Evolutionary conservation across 1,140 invertebrate species (phyloP).

Genomic region (Drosophila chauvacae): DNA sequence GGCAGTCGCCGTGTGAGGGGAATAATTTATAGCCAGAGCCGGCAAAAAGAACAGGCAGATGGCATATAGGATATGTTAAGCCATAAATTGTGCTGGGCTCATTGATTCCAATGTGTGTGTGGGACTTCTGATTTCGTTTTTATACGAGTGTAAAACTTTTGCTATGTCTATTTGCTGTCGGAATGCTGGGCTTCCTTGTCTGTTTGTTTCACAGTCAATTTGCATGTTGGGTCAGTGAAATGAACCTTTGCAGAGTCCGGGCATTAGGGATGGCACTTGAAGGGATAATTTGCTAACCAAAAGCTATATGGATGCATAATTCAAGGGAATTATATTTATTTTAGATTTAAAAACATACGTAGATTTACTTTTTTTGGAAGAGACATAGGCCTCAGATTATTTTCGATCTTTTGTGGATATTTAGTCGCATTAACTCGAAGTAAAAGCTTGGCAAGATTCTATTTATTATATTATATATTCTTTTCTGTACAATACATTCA

Average conservation of each 20-base stretch:
- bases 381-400: not conserved
- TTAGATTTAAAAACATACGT: too few relatives aligned
- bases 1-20: slow-evolving; percentile 7
- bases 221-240: slow-evolving; percentile 42
- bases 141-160: slow-evolving; percentile 47
- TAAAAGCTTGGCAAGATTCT: not conserved
- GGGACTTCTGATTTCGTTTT: slow-evolving; percentile 67
- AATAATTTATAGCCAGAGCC: slow-evolving; percentile 61
- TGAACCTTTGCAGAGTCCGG: slow-evolving; percentile 19
- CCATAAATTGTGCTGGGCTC: slow-evolving; percentile 65
- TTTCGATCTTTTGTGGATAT: rapidly evolving
- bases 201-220: slow-evolving; percentile 46
- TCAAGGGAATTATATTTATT: too few relatives aligned
- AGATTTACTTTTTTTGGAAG: too few relatives aligned
- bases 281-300: too few relatives aligned
- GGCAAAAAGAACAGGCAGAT: slow-evolving; percentile 35
- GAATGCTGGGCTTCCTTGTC: slow-evolving; percentile 12
- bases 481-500: not conserved
- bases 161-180: slow-evolving; percentile 45
- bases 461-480: not conserved
- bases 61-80: slow-evolving; percentile 46
- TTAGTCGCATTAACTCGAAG: not conserved
- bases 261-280: not conserved
- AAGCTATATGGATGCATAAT: not conserved
- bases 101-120: slow-evolving; percentile 55